A percentile compares a stretch with the other conserved stretches of the same genome.
Conservation (phyloP, 2,113 vertebrate genomes). For the Scalopus aquaticus region DNA sequence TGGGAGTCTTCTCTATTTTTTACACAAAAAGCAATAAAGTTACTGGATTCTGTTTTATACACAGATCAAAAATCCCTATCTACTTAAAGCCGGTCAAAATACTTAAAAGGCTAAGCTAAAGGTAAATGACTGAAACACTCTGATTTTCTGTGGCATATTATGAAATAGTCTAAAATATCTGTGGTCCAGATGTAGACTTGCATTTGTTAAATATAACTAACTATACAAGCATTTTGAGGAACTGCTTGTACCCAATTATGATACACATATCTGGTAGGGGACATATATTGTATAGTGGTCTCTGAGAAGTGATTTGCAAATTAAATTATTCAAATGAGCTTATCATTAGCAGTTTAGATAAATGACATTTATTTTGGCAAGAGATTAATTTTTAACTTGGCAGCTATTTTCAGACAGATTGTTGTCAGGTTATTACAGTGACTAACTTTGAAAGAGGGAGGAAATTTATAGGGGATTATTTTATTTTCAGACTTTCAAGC, state of each 20-base stretch:
- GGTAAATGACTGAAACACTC: background rate
- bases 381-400: slow-evolving; percentile 70
- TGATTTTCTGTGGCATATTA: background rate
- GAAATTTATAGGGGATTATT: slow-evolving; percentile 19
- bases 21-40: background rate
- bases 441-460: slow-evolving; percentile 54
- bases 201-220: slow-evolving; percentile 15
- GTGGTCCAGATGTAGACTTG: background rate
- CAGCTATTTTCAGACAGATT: slow-evolving; percentile 69
- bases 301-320: slow-evolving; percentile 66
- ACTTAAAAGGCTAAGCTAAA: background rate
- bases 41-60: background rate
- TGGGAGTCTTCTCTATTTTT: background rate
- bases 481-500: slow-evolving; percentile 22
- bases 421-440: slow-evolving; percentile 55
- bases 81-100: background rate
- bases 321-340: slow-evolving; percentile 69
- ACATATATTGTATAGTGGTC: slow-evolving; percentile 56
- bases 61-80: background rate
- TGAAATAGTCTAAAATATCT: background rate
- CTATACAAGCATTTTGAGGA: background rate
- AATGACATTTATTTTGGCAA: slow-evolving; percentile 72
- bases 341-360: slow-evolving; percentile 73
- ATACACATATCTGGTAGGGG: slow-evolving; percentile 12
- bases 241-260: slow-evolving; percentile 24